Evolutionary conservation across 2,113 vertebrate species (phyloP).

Genomic region (Struthidea cinerea): DNA sequence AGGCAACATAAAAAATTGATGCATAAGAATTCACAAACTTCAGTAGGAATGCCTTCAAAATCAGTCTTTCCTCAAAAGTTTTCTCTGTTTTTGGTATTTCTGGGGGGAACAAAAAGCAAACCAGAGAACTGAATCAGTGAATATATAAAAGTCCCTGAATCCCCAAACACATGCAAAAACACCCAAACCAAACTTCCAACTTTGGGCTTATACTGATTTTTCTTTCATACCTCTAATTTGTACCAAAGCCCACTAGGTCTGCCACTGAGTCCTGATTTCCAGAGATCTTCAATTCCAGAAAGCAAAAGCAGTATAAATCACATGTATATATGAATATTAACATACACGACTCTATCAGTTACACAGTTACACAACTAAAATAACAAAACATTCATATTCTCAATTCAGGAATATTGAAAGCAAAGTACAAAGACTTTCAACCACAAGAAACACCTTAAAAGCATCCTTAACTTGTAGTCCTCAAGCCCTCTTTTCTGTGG

Average conservation of each 20-base stretch:
- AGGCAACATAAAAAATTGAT: slow-evolving; percentile 97
- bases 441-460: background rate
- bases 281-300: background rate
- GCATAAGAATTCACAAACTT: slow-evolving; percentile 98
- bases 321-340: background rate
- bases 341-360: background rate
- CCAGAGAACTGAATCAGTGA: background rate
- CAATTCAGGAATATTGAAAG: background rate
- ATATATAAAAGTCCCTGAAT: background rate
- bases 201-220: background rate
- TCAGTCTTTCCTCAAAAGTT: slow-evolving; percentile 89
- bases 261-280: background rate
- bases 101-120: background rate
- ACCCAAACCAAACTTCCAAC: background rate
- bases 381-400: background rate
- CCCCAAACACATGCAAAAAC: background rate
- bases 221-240: background rate
- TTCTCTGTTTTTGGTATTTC: slow-evolving; percentile 94
- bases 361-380: background rate
- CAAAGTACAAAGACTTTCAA: background rate
- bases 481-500: background rate
- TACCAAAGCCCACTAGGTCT: background rate
- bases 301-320: background rate
- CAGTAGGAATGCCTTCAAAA: slow-evolving; percentile 93
- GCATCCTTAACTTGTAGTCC: background rate